These are phyloP conservation scores for Morone saxatilis DNA, from an alignment of 2,113 vertebrate species.

Conservation along the genomic window DNA sequence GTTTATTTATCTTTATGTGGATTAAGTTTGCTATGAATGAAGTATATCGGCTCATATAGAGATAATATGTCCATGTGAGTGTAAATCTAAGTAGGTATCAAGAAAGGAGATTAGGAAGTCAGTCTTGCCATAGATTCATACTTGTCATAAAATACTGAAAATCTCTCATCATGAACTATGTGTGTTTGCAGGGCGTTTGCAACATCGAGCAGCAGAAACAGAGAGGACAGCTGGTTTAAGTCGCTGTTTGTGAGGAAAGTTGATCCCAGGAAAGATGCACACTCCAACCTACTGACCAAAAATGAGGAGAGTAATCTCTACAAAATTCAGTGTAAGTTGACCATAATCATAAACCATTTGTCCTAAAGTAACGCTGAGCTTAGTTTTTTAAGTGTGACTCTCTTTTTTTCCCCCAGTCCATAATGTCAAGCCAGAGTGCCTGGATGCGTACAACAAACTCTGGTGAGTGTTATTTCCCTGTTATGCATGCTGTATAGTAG, in stretches of 20 bases:
- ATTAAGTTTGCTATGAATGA: background rate
- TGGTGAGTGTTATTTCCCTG: conserved; percentile 86
- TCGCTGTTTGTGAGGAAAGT: conserved; percentile 95
- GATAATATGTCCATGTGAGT: background rate
- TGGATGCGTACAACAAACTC: conserved; percentile 97
- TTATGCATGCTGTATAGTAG: background rate
- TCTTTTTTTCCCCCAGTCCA: conserved; percentile 91
- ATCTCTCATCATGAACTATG: background rate
- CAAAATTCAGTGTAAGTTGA: conserved; percentile 94
- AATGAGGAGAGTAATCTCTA: conserved; percentile 95
- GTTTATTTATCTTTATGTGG: background rate
- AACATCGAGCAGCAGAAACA: conserved; percentile 68
- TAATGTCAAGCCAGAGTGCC: conserved; percentile 98
- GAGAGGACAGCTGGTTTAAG: conserved; percentile 95
- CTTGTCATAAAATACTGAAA: background rate
- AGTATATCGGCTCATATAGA: background rate
- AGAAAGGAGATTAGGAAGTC: background rate
- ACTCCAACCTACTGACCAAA: conserved; percentile 95
- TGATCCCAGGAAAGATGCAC: conserved; percentile 95
- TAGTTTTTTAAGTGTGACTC: conserved; percentile 3
- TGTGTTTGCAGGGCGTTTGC: conserved; percentile 71
- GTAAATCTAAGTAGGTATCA: background rate
- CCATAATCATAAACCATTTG: background rate
- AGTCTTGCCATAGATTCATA: background rate
- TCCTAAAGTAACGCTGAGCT: background rate